Conservation (phyloP, 1,140 invertebrate genomes). For the Drosophila pruinosa region DNA sequence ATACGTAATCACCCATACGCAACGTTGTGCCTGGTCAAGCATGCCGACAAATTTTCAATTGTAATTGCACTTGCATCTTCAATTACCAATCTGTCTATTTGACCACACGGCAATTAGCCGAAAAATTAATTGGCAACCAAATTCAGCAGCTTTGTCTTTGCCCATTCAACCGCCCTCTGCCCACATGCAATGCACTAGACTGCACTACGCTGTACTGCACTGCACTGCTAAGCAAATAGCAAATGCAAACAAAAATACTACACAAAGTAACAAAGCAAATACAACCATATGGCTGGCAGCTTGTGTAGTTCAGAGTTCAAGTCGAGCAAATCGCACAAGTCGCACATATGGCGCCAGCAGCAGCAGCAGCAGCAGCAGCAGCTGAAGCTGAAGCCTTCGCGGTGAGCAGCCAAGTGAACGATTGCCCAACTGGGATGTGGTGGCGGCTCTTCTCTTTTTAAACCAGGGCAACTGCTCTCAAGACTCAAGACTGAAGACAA, state of each 20-base stretch:
- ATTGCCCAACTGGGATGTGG: constrained; percentile 34
- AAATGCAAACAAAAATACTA: constrained; percentile 6
- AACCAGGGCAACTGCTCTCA: not conserved
- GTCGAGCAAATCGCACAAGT: constrained; percentile 24
- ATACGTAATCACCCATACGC: constrained; percentile 62
- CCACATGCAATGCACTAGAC: too few species aligned
- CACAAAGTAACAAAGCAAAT: constrained; percentile 16
- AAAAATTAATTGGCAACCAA: constrained; percentile 1
- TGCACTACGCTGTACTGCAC: not conserved
- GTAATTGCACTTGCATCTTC: constrained; percentile 18
- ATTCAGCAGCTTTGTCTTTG: not conserved
- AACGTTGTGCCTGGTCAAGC: constrained; percentile 25
- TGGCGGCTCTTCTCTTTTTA: not conserved
- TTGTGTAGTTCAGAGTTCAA: constrained; percentile 42
- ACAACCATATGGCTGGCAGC: constrained; percentile 32
- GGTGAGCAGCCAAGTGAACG: constrained; percentile 32
- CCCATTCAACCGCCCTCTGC: too few species aligned
- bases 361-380: not conserved
- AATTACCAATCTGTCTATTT: constrained; percentile 14
- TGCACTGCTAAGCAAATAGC: constrained; percentile 9
- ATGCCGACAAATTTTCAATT: constrained; percentile 7
- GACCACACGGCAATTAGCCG: not conserved
- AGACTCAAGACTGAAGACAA: constrained; percentile 3
- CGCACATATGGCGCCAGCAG: constrained; percentile 39
- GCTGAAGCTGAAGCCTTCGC: constrained; percentile 12